These are phyloP conservation scores for Himalopsyche japonica DNA, from an alignment of 2,888 invertebrate genomes.

Conservation along the genomic window DNA sequence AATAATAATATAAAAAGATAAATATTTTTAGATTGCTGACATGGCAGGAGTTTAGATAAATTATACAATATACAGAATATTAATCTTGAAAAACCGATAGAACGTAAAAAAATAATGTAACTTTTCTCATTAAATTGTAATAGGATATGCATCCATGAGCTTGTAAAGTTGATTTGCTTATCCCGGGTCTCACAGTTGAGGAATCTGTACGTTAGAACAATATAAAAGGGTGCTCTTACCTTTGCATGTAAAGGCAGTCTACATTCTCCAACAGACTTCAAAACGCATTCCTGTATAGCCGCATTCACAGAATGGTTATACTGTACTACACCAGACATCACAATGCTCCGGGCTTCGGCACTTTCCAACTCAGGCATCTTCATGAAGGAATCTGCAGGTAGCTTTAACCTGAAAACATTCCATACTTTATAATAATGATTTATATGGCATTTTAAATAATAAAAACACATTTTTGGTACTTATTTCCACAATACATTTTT, in stretches of 20 bases:
- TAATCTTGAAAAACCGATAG: too few species aligned
- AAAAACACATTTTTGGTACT: too few species aligned
- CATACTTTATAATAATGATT: background rate
- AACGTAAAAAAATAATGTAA: too few species aligned
- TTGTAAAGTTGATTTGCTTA: background rate
- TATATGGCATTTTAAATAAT: too few species aligned
- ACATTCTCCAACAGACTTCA: conserved; percentile 65
- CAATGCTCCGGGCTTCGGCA: conserved; percentile 57
- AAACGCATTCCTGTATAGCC: conserved; percentile 61
- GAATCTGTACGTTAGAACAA: too few species aligned
- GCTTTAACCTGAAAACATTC: conserved; percentile 36
- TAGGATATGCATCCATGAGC: background rate
- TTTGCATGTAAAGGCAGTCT: conserved; percentile 72
- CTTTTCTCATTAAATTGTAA: background rate
- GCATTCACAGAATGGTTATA: conserved; percentile 66
- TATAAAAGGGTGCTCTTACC: too few species aligned
- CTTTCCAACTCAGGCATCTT: conserved; percentile 58
- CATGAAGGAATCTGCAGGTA: conserved; percentile 47
- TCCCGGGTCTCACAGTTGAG: too few species aligned
- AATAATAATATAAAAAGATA: background rate
- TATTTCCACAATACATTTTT: too few species aligned
- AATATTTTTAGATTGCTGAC: too few species aligned
- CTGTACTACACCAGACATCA: conserved; percentile 61
- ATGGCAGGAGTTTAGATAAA: too few species aligned
- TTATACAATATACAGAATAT: too few species aligned